Conservation (phyloP, 1,140 invertebrate genomes). For the Meloidogyne floridensis region DNA sequence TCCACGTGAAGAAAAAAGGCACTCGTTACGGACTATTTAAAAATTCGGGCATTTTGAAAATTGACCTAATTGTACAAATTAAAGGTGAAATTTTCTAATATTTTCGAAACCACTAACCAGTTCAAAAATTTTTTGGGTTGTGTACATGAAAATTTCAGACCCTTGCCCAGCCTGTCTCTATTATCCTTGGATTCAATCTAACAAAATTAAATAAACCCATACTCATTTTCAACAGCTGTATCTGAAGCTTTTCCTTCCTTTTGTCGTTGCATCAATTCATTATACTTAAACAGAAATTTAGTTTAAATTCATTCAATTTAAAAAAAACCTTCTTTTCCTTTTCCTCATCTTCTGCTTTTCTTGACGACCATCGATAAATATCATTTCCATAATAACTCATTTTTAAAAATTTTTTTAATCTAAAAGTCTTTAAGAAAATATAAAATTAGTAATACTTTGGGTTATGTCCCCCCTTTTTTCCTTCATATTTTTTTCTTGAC, state of each 20-base stretch:
- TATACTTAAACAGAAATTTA: slow-evolving; percentile 35
- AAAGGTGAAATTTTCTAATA: no score
- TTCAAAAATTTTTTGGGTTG: no score
- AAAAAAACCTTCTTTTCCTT: slow-evolving; percentile 1
- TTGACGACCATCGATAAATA: background rate
- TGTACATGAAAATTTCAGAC: no score
- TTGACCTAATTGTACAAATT: no score
- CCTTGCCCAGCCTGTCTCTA: no score
- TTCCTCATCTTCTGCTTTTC: background rate
- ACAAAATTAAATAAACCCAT: slow-evolving; percentile 3
- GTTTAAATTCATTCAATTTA: background rate
- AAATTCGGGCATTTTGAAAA: no score
- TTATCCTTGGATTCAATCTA: background rate
- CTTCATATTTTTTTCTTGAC: no score
- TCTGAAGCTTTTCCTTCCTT: slow-evolving; percentile 8
- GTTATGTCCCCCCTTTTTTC: no score
- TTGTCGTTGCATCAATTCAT: slow-evolving; percentile 34
- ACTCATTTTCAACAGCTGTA: slow-evolving; percentile 53
- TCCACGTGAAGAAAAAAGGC: no score
- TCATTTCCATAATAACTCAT: background rate
- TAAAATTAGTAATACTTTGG: no score
- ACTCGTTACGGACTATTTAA: no score
- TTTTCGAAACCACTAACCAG: no score
- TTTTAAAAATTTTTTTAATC: background rate
- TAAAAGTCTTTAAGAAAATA: background rate